phyloP scores from a whole-genome alignment of 2,113 vertebrate genomes.

The Indicator maculatus region DNA sequence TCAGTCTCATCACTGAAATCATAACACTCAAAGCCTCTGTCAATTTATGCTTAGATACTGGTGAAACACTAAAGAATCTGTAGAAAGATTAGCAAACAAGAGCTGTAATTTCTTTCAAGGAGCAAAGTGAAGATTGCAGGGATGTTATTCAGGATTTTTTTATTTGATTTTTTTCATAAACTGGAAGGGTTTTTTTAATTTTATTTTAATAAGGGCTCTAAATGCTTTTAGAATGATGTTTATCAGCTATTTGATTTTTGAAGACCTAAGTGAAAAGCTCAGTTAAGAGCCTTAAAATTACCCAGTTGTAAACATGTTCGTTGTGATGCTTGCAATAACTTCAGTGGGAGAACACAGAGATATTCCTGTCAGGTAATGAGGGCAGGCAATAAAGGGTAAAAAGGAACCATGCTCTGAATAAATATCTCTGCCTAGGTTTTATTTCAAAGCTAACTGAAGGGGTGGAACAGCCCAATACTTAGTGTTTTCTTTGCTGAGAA shows the following conservation, averaged over 20 bases:
- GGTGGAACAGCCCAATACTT: background rate
- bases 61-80: background rate
- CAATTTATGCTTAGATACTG: background rate
- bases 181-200: background rate
- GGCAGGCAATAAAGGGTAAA: background rate
- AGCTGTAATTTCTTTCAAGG: background rate
- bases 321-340: background rate
- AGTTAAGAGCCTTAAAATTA: background rate
- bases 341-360: background rate
- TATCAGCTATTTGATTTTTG: background rate
- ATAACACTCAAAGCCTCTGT: background rate
- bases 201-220: background rate
- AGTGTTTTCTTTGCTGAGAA: background rate
- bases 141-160: rapidly evolving
- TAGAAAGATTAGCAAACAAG: background rate
- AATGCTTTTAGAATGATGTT: background rate
- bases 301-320: background rate
- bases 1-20: background rate
- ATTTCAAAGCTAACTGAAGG: background rate
- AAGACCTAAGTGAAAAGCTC: background rate
- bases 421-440: background rate
- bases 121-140: background rate
- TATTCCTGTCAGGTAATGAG: background rate
- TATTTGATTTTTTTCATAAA: background rate
- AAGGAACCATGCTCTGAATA: background rate